Conservation (phyloP, 1,140 invertebrate species). For the Drosophila trapezifrons region DNA sequence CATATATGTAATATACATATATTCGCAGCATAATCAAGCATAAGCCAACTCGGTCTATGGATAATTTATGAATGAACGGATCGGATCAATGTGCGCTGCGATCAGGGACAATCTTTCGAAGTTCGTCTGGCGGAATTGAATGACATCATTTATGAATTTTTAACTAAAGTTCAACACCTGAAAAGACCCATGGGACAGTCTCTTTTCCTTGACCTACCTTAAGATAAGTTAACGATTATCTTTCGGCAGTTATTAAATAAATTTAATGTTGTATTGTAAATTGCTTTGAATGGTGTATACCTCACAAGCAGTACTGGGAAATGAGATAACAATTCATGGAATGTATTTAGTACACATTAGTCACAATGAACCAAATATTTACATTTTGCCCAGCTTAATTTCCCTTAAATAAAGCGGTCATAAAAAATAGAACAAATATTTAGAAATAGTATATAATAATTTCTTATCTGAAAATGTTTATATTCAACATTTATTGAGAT, state of each 20-base stretch:
- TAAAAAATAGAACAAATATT: neutral
- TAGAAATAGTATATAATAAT: neutral
- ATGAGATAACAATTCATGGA: neutral
- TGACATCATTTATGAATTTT: slow-evolving; percentile 42
- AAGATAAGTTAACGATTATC: neutral
- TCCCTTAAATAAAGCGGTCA: neutral
- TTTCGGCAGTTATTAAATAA: neutral
- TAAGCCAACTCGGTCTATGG: slow-evolving; percentile 2
- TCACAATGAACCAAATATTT: neutral
- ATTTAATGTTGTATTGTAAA: neutral
- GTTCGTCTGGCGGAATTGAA: slow-evolving; percentile 10
- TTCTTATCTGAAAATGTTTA: neutral
- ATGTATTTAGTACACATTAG: neutral
- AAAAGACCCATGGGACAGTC: slow-evolving; percentile 10
- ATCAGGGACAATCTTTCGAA: slow-evolving; percentile 43
- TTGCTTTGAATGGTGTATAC: neutral
- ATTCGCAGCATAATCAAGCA: slow-evolving; percentile 30
- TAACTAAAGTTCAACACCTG: slow-evolving; percentile 6
- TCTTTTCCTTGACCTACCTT: slow-evolving; percentile 28
- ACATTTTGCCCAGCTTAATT: neutral
- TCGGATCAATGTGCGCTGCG: slow-evolving; percentile 25
- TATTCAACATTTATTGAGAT: neutral
- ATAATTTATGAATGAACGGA: slow-evolving; percentile 37
- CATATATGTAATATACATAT: slow-evolving; percentile 10
- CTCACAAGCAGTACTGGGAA: neutral